These are phyloP conservation scores for Malurus leucopterus DNA, from an alignment of 2,797 vertebrate genomes.

Conservation along the genomic window DNA sequence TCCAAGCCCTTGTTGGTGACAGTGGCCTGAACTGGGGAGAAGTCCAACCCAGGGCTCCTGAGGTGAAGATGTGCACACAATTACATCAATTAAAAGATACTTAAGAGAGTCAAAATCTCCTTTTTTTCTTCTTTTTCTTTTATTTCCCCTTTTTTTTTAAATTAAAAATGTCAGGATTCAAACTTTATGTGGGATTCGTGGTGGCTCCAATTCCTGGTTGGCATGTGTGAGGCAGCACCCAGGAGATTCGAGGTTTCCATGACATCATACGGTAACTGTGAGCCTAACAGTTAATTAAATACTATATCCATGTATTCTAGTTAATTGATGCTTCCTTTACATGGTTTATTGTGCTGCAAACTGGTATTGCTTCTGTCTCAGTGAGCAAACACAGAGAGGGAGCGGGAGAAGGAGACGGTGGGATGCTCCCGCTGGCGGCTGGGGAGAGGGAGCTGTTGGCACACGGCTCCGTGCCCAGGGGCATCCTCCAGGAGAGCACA, in stretches of 20 bases:
- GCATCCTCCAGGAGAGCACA: not conserved
- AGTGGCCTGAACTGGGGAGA: not conserved
- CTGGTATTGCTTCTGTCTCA: constrained; percentile 89
- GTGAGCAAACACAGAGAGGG: constrained; percentile 89
- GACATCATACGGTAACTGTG: constrained; percentile 65
- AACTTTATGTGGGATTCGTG: constrained; percentile 51
- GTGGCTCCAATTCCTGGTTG: constrained; percentile 22
- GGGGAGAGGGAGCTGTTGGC: constrained; percentile 66
- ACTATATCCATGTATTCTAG: constrained; percentile 75
- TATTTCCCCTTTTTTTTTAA: constrained; percentile 34
- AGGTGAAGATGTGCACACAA: not conserved
- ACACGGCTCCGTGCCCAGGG: not conserved
- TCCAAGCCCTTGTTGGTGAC: not conserved
- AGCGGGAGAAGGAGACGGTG: constrained; percentile 75
- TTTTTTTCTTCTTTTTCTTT: not conserved
- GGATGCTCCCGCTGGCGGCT: constrained; percentile 77
- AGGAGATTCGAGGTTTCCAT: constrained; percentile 60
- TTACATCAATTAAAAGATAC: not conserved
- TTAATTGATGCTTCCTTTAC: constrained; percentile 91
- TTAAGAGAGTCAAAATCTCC: not conserved
- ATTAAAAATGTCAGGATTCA: constrained; percentile 38
- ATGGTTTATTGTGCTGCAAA: constrained; percentile 92
- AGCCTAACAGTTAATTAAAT: constrained; percentile 73
- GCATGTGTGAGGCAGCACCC: constrained; percentile 18
- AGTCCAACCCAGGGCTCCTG: not conserved